Conservation (phyloP, 1,140 invertebrate genomes). For the Cyclargus thomasi region DNA sequence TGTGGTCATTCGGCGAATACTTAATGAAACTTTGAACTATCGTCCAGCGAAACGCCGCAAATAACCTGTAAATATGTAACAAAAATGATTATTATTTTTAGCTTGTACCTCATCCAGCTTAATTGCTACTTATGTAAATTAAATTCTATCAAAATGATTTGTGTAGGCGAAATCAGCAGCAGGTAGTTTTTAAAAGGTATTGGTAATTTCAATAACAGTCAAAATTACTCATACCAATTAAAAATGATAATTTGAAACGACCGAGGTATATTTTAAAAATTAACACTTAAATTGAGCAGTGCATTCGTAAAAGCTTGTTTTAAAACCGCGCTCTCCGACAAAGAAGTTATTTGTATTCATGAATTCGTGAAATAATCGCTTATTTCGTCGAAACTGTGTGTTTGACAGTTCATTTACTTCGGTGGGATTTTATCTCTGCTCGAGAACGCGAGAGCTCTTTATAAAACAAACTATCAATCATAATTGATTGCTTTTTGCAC, state of each 20-base stretch:
- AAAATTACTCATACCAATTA: neutral
- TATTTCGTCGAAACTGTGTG: neutral
- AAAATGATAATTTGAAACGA: neutral
- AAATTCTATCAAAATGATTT: too few species aligned
- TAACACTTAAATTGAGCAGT: neutral
- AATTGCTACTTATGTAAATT: too few species aligned
- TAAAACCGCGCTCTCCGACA: neutral
- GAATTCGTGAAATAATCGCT: conserved; percentile 11
- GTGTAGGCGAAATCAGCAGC: too few species aligned
- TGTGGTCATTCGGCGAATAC: conserved; percentile 32
- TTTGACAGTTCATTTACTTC: conserved; percentile 12
- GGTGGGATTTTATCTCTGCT: neutral
- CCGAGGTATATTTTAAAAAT: neutral
- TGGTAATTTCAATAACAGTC: neutral
- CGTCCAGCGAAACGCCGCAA: too few species aligned
- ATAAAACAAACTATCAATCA: conserved; percentile 9
- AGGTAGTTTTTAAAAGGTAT: too few species aligned
- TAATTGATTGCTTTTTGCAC: neutral
- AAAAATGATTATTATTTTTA: too few species aligned
- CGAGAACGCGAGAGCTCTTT: neutral
- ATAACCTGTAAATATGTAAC: too few species aligned
- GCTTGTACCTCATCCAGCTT: too few species aligned
- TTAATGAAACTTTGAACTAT: conserved; percentile 24
- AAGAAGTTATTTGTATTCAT: conserved; percentile 9
- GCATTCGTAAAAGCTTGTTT: neutral